Percentiles rank a stretch among this genome's conserved stretches.
Conservation (phyloP, 2,113 vertebrate genomes). For the Psammodynastes pulverulentus region DNA sequence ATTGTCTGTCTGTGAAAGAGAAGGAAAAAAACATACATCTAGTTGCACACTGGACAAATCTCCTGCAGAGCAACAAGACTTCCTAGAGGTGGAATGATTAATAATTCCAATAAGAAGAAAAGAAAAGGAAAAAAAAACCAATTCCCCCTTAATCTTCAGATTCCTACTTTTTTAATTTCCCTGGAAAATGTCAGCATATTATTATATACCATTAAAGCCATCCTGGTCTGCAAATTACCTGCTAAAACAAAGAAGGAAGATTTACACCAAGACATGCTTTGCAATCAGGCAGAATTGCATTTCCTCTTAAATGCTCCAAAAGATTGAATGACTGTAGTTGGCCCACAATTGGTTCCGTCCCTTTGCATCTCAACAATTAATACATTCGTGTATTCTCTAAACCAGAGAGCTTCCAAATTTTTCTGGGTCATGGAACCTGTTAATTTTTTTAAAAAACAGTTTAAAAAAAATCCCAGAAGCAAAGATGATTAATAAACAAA, state of each 20-base stretch:
- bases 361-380: constrained; percentile 54
- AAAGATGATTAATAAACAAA: neutral
- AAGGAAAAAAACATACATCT: constrained; percentile 84
- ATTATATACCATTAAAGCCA: constrained; percentile 81
- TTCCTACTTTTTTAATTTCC: constrained; percentile 87
- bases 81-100: constrained; percentile 87
- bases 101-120: constrained; percentile 74
- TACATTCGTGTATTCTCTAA: neutral
- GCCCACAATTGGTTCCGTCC: constrained; percentile 55
- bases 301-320: constrained; percentile 16
- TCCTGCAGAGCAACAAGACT: constrained; percentile 87
- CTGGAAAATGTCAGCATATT: constrained; percentile 77
- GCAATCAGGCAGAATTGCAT: constrained; percentile 67
- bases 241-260: constrained; percentile 78
- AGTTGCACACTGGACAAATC: constrained; percentile 80
- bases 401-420: neutral
- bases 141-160: constrained; percentile 74
- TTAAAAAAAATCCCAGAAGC: neutral
- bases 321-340: constrained; percentile 62
- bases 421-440: neutral
- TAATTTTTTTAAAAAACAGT: neutral
- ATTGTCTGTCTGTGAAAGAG: constrained; percentile 98
- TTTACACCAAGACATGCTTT: constrained; percentile 63
- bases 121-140: constrained; percentile 14
- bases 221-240: constrained; percentile 80